Conservation (phyloP, 2,797 vertebrate genomes). For the Phoebastria nigripes region DNA sequence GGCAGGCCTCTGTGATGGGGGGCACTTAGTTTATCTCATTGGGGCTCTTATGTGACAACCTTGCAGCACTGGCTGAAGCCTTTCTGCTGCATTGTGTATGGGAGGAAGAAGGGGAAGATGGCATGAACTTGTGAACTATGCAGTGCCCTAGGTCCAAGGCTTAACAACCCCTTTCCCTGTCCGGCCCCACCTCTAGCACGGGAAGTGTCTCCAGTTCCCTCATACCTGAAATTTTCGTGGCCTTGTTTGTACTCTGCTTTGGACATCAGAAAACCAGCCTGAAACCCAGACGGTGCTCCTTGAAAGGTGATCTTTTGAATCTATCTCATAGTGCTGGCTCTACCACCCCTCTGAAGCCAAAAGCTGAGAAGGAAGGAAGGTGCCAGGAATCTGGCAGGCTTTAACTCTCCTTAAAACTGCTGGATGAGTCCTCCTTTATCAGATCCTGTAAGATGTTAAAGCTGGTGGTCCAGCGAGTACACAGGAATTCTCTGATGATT, state of each 20-base stretch:
- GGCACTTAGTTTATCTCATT: background rate
- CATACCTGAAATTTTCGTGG: background rate
- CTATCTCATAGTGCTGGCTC: background rate
- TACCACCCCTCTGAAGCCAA: background rate
- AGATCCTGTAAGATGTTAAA: background rate
- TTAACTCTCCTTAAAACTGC: background rate
- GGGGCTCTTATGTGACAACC: background rate
- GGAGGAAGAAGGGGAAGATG: background rate
- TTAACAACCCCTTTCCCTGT: background rate
- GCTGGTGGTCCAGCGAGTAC: background rate
- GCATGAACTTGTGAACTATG: background rate
- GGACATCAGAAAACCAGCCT: background rate
- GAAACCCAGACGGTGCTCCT: background rate
- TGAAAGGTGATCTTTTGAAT: background rate
- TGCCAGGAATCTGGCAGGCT: background rate
- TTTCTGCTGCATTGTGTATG: background rate
- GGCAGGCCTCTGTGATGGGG: background rate
- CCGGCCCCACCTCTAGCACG: fast-evolving
- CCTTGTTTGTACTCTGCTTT: background rate
- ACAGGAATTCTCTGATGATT: background rate
- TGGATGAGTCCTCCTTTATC: background rate
- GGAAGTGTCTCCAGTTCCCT: background rate
- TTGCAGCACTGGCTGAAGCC: background rate
- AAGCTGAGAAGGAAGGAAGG: background rate
- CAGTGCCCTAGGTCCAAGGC: background rate